These are phyloP conservation scores for Hyphantria cunea DNA, from an alignment of 1,140 invertebrate genomes.

Conservation along the genomic window DNA sequence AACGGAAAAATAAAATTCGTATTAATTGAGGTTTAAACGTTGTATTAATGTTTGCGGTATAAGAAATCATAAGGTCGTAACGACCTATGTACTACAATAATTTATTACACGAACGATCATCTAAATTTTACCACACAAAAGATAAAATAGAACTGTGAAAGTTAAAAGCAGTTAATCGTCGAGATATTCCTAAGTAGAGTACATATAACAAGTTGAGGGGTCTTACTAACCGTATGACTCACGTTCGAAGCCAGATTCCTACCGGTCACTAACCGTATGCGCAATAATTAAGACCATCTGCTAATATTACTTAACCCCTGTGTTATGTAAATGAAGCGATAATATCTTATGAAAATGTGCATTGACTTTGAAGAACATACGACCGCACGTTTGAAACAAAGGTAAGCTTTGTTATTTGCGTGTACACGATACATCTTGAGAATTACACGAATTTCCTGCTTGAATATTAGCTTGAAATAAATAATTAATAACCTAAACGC, in stretches of 20 bases:
- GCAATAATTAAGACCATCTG: slow-evolving; percentile 47
- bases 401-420: too few species aligned
- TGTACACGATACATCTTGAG: too few species aligned
- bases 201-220: slow-evolving; percentile 10
- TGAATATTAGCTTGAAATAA: too few species aligned
- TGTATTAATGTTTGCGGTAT: too few species aligned
- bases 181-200: background rate
- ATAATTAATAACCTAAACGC: too few species aligned
- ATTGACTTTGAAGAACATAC: background rate
- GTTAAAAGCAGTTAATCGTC: slow-evolving; percentile 1
- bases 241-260: slow-evolving; percentile 38
- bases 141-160: slow-evolving; percentile 3
- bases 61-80: too few species aligned
- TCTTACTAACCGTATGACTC: slow-evolving; percentile 28
- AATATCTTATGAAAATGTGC: background rate
- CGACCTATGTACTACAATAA: too few species aligned
- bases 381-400: slow-evolving; percentile 3
- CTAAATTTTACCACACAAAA: background rate
- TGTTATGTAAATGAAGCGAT: slow-evolving; percentile 36
- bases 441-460: too few species aligned
- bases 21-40: too few species aligned
- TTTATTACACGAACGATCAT: too few species aligned
- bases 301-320: slow-evolving; percentile 20
- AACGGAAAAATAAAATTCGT: too few species aligned
- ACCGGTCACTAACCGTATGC: slow-evolving; percentile 38